phyloP scores from a whole-genome alignment of 2,113 vertebrate species.

The Oenanthe melanoleuca region DNA sequence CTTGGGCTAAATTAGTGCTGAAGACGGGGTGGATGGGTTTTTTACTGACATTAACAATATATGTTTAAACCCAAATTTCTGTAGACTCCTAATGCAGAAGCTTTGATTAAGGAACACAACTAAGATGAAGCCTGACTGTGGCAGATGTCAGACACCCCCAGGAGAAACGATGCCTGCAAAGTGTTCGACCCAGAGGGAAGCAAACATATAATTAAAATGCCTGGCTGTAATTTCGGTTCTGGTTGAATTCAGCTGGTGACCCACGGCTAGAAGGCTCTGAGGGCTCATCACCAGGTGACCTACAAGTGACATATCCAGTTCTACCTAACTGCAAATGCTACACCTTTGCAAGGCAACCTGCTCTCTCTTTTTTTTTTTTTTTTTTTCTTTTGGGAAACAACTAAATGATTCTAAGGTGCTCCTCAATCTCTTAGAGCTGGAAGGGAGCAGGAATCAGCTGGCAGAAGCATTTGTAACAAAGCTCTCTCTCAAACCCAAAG shows the following conservation, averaged over 20 bases:
- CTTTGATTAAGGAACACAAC: background rate
- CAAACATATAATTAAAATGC: background rate
- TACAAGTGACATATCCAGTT: background rate
- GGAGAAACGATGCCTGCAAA: background rate
- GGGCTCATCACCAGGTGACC: background rate
- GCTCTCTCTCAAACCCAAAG: background rate
- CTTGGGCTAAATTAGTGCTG: background rate
- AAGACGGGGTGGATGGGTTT: background rate
- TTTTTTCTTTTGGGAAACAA: background rate
- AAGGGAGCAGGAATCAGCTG: background rate
- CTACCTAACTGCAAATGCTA: background rate
- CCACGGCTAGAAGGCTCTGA: background rate
- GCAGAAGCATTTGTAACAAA: background rate
- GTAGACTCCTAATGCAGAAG: background rate
- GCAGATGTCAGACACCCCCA: background rate
- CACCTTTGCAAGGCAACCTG: background rate
- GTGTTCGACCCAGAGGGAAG: fast-evolving
- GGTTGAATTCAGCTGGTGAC: background rate
- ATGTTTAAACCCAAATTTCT: background rate
- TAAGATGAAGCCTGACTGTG: background rate
- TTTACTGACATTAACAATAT: background rate
- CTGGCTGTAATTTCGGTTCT: background rate
- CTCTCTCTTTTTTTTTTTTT: background rate
- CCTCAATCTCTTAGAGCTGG: background rate
- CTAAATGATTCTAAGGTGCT: background rate